These are phyloP conservation scores for Ictidomys tridecemlineatus DNA, from an alignment of 2,113 vertebrate genomes.

Conservation along the genomic window DNA sequence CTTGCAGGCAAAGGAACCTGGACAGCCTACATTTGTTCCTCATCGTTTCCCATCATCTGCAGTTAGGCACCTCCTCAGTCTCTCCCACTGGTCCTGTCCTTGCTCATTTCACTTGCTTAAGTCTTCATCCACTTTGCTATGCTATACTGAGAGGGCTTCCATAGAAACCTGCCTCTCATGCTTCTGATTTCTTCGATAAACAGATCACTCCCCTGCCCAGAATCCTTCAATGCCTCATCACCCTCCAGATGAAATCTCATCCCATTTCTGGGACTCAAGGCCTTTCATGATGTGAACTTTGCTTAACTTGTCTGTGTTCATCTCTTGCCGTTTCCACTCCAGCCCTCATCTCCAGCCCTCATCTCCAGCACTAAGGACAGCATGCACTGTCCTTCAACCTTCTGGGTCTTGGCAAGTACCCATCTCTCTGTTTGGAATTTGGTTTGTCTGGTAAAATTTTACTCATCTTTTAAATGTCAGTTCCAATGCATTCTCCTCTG, in stretches of 20 bases:
- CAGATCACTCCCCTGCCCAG: neutral
- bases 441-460: neutral
- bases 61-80: neutral
- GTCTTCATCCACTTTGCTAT: neutral
- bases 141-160: neutral
- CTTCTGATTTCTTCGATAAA: neutral
- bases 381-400: neutral
- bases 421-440: neutral
- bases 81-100: neutral
- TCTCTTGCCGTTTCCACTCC: neutral
- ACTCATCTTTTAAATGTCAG: neutral
- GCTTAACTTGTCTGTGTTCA: neutral
- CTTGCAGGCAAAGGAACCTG: neutral
- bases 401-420: neutral
- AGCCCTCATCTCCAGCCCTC: neutral
- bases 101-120: neutral
- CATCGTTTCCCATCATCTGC: neutral
- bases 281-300: neutral
- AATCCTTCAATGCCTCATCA: neutral
- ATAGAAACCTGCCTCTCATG: neutral
- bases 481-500: neutral
- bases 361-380: neutral
- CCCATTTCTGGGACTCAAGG: neutral
- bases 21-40: neutral
- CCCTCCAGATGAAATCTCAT: neutral